A percentile compares a stretch with the other conserved stretches of the same genome.
Evolutionary conservation across 2,113 vertebrate species (phyloP).

Genomic region (Pristiophorus japonicus): DNA sequence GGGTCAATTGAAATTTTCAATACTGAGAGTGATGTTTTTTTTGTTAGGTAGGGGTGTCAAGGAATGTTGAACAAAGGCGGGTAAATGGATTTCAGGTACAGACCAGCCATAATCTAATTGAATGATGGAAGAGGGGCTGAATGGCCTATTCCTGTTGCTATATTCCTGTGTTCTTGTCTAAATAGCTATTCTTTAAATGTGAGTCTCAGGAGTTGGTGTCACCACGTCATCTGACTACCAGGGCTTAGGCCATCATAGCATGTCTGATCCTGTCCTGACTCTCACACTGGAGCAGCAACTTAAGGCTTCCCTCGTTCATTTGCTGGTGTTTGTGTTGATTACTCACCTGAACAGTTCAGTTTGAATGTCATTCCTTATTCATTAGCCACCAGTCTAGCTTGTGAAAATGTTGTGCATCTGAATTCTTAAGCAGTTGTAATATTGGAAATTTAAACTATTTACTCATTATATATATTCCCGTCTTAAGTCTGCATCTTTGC

Average conservation of each 20-base stretch:
- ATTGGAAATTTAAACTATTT: neutral
- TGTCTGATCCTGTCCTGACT: neutral
- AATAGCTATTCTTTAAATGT: neutral
- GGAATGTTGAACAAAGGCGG: neutral
- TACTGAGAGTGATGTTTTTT: neutral
- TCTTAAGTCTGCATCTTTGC: neutral
- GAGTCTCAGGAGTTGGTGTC: neutral
- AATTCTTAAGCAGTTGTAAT: neutral
- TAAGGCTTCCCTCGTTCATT: neutral
- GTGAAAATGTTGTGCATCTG: neutral
- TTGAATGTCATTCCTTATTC: neutral
- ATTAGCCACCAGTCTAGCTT: neutral
- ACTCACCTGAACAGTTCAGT: neutral
- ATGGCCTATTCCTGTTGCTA: neutral
- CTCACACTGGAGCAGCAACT: neutral
- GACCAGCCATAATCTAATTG: neutral
- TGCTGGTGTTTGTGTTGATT: neutral
- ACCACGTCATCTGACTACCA: neutral
- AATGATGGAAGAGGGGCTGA: neutral
- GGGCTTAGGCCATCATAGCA: neutral
- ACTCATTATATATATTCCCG: neutral
- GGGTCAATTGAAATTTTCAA: neutral
- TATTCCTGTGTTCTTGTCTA: neutral
- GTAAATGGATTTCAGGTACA: neutral
- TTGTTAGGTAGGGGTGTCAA: neutral